A percentile compares a stretch with the other conserved stretches of the same genome.
Evolutionary conservation across 2,888 invertebrate genomes (phyloP).

Genomic region (Baronia brevicornis): DNA sequence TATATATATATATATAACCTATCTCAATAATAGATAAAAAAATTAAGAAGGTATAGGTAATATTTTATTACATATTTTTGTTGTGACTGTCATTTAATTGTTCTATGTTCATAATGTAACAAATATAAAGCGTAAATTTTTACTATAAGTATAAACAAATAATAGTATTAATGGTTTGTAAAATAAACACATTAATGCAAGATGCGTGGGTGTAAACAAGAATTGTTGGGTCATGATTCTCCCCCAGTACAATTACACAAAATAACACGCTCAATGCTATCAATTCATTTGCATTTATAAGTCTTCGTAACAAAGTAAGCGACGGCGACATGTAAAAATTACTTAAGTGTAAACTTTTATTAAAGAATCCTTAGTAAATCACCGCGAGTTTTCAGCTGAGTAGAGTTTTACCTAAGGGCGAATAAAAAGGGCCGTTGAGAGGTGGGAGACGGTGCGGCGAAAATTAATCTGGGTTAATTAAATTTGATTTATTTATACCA

Average conservation of each 20-base stretch:
- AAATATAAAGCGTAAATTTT: too few relatives aligned
- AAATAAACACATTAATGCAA: too few relatives aligned
- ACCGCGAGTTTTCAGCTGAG: constrained; percentile 44
- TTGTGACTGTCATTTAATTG: too few relatives aligned
- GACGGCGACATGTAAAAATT: constrained; percentile 52
- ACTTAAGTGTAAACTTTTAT: constrained; percentile 68
- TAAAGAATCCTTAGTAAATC: constrained; percentile 65
- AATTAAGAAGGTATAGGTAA: too few relatives aligned
- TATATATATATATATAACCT: too few relatives aligned
- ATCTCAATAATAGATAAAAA: too few relatives aligned
- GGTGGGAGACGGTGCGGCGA: constrained; percentile 51
- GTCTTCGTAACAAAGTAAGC: constrained; percentile 40
- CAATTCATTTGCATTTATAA: constrained; percentile 45
- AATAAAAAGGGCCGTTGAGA: constrained; percentile 61
- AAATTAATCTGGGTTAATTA: constrained; percentile 76
- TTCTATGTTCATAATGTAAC: too few relatives aligned
- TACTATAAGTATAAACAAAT: too few relatives aligned
- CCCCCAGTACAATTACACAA: constrained; percentile 2
- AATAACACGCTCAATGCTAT: constrained; percentile 41
- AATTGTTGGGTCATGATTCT: too few relatives aligned
- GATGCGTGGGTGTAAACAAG: too few relatives aligned
- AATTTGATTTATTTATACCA: constrained; percentile 74
- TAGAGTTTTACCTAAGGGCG: constrained; percentile 53
- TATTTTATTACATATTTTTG: too few relatives aligned
- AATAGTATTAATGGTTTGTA: too few relatives aligned